phyloP scores from a whole-genome alignment of 2,888 invertebrate genomes.

The Phyto melanocephala region DNA sequence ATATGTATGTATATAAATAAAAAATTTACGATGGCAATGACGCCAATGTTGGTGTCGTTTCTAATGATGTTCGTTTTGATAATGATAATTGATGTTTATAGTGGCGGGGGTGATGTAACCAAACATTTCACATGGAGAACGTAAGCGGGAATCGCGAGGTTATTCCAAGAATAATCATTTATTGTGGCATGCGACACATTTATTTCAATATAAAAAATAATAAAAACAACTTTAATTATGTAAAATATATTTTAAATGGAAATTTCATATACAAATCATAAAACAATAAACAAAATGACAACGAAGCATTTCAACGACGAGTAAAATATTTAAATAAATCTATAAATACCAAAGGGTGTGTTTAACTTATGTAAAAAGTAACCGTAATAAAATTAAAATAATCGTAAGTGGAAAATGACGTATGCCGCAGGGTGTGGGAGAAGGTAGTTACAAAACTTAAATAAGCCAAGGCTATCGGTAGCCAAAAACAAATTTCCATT shows the following conservation, averaged over 20 bases:
- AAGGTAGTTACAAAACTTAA: neutral
- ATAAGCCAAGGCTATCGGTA: no score
- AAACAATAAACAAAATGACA: neutral
- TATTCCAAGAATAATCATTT: slow-evolving; percentile 25
- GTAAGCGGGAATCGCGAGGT: neutral
- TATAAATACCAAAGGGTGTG: slow-evolving; percentile 18
- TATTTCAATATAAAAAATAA: slow-evolving; percentile 45
- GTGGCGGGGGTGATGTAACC: neutral
- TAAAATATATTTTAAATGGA: slow-evolving; percentile 30
- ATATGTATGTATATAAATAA: no score
- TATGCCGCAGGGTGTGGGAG: neutral
- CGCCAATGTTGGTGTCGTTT: neutral
- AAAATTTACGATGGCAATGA: neutral
- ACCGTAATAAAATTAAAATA: neutral
- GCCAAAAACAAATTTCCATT: no score
- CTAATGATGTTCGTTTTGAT: neutral
- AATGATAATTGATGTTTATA: slow-evolving; percentile 1
- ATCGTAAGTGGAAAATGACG: neutral
- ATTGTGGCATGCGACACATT: slow-evolving; percentile 55
- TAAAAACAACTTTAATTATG: neutral
- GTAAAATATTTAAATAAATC: slow-evolving; percentile 25
- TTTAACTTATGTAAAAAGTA: slow-evolving; percentile 10
- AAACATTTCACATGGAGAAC: no score
- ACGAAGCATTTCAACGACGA: neutral
- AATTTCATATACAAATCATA: slow-evolving; percentile 19